phyloP scores from a whole-genome alignment of 2,113 vertebrate species.

The Cottus gobio region DNA sequence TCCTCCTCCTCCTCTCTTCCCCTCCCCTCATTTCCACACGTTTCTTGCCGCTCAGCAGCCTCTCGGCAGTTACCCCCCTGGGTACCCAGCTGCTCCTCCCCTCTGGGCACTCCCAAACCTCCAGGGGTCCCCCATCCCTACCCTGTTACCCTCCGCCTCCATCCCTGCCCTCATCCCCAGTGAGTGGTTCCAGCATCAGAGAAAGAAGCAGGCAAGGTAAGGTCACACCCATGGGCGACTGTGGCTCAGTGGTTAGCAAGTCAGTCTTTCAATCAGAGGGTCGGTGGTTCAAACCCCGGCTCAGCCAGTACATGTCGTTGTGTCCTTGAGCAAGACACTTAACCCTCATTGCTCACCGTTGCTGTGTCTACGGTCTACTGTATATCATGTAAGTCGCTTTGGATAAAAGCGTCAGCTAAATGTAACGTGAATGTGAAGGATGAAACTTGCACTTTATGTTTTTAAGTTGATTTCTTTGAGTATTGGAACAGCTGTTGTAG shows the following conservation, averaged over 20 bases:
- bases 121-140: slow-evolving; percentile 77
- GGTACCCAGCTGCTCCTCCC: slow-evolving; percentile 87
- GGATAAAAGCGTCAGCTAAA: no score
- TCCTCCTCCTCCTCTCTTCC: slow-evolving; percentile 87
- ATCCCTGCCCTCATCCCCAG: slow-evolving; percentile 90
- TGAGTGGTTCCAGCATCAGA: slow-evolving; percentile 93
- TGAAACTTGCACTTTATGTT: slow-evolving; percentile 86
- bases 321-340: no score
- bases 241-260: no score
- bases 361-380: no score
- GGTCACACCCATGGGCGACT: background rate
- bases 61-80: slow-evolving; percentile 88
- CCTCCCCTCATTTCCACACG: slow-evolving; percentile 86
- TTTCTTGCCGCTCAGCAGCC: slow-evolving; percentile 90
- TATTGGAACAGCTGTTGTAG: background rate
- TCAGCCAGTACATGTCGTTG: no score
- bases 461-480: background rate
- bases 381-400: no score
- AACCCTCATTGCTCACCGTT: no score
- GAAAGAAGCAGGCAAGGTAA: slow-evolving; percentile 93
- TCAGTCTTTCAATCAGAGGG: no score
- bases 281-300: no score
- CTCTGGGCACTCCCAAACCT: slow-evolving; percentile 89
- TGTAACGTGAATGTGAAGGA: no score
- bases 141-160: slow-evolving; percentile 83